Percentiles rank a stretch among this genome's conserved stretches.
Conservation (phyloP, 1,140 invertebrate genomes). For the Drosophila ogumai region DNA sequence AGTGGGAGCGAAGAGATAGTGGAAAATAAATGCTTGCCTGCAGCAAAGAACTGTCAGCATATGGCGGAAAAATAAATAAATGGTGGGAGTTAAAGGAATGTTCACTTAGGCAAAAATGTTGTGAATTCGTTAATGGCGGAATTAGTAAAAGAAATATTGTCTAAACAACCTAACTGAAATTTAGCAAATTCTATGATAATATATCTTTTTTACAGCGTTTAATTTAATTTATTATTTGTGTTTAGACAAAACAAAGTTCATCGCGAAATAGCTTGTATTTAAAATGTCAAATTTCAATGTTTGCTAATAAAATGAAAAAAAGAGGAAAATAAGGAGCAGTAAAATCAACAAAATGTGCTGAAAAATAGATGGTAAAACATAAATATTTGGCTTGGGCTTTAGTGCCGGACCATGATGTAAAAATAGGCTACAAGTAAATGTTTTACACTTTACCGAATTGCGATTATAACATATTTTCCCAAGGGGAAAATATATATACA, state of each 20-base stretch:
- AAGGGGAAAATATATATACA: not conserved
- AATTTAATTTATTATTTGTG: no score
- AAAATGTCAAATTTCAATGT: not conserved
- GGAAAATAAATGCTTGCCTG: conserved; percentile 7
- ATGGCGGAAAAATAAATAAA: conserved; percentile 4
- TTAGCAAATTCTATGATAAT: no score
- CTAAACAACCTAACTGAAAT: no score
- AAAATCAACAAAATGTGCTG: not conserved
- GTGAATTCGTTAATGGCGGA: no score
- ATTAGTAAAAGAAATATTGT: no score
- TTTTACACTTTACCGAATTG: not conserved
- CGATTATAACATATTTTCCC: not conserved
- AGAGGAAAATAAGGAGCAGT: not conserved
- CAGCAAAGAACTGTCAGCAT: conserved; percentile 10
- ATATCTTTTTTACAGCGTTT: no score
- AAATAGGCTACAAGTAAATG: not conserved
- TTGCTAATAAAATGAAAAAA: not conserved
- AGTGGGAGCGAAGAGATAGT: not conserved
- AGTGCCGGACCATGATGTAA: not conserved
- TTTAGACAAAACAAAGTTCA: no score
- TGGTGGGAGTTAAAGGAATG: not conserved
- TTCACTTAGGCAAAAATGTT: not conserved
- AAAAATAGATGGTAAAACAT: not conserved
- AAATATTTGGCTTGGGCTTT: not conserved
- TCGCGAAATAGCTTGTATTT: no score